Conservation (phyloP, 2,888 invertebrate species). For the Parnassius smintheus region DNA sequence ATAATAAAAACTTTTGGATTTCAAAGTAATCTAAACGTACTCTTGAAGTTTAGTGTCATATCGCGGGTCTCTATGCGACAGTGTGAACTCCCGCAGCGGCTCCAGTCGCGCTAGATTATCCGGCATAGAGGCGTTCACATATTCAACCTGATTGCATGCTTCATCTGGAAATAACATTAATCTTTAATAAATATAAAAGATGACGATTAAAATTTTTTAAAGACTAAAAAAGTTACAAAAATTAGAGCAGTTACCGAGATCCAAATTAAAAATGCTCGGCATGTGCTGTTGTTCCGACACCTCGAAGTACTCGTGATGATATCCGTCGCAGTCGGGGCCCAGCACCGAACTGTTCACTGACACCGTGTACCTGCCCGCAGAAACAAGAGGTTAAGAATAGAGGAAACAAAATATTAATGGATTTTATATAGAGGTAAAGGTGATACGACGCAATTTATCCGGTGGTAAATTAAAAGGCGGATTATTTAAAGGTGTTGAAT, state of each 20-base stretch:
- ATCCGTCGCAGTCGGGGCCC: constrained; percentile 56
- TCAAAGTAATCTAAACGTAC: neutral
- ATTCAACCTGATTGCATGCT: constrained; percentile 45
- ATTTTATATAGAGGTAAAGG: too few species aligned
- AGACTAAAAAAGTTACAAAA: neutral
- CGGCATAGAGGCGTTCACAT: constrained; percentile 35
- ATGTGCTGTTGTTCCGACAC: constrained; percentile 35
- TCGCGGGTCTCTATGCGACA: constrained; percentile 49
- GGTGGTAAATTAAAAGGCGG: too few species aligned
- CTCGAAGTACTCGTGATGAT: constrained; percentile 57
- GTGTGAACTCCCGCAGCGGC: constrained; percentile 62
- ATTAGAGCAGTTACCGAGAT: constrained; percentile 43
- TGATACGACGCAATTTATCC: too few species aligned
- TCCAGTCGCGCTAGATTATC: constrained; percentile 51
- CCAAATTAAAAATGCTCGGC: constrained; percentile 43
- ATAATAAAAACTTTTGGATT: too few species aligned
- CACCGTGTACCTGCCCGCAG: constrained; percentile 55
- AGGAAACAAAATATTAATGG: too few species aligned
- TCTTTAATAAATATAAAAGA: too few species aligned
- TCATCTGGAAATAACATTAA: constrained; percentile 37
- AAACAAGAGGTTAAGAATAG: too few species aligned
- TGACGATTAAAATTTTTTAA: too few species aligned
- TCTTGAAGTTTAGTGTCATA: constrained; percentile 41
- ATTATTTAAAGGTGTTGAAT: too few species aligned
- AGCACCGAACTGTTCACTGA: constrained; percentile 64